phyloP scores from a whole-genome alignment of 2,113 vertebrate genomes.

The Xenopus laevis region DNA sequence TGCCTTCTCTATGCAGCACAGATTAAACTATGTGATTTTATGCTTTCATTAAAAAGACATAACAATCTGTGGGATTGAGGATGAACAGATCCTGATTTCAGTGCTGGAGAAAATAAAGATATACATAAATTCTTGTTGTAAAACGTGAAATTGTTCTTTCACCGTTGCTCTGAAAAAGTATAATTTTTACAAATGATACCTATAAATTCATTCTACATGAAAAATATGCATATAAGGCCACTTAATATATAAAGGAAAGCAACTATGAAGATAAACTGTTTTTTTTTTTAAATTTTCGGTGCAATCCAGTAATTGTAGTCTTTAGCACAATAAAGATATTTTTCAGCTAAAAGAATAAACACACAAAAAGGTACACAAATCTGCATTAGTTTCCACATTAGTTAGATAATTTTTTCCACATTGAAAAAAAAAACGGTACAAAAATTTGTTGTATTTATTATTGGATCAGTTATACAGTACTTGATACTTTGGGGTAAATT shows the following conservation, averaged over 20 bases:
- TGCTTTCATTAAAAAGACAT: conserved; percentile 47
- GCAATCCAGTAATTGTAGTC: not conserved
- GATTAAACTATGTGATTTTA: conserved; percentile 46
- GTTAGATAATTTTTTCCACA: too few species aligned
- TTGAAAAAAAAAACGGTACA: too few species aligned
- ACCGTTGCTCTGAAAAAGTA: conserved; percentile 43
- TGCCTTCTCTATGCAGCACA: conserved; percentile 40
- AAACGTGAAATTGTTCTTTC: conserved; percentile 46
- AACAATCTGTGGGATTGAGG: conserved; percentile 44
- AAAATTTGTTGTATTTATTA: too few species aligned
- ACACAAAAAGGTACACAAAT: too few species aligned
- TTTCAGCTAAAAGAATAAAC: too few species aligned
- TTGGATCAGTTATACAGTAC: too few species aligned
- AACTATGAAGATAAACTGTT: conserved; percentile 2
- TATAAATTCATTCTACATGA: conserved; percentile 44
- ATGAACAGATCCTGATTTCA: conserved; percentile 44
- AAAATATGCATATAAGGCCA: conserved; percentile 36
- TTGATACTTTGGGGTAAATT: too few species aligned
- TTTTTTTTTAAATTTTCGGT: conserved; percentile 17
- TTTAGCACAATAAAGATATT: too few species aligned
- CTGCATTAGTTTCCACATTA: too few species aligned
- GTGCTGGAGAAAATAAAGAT: conserved; percentile 45
- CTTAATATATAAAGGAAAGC: conserved; percentile 40
- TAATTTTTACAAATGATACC: conserved; percentile 46
- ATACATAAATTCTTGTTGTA: conserved; percentile 45